A percentile compares a stretch with the other conserved stretches of the same genome.
These are phyloP conservation scores for Megaceryle torquata DNA, from an alignment of 2,113 vertebrate genomes.

Conservation along the genomic window DNA sequence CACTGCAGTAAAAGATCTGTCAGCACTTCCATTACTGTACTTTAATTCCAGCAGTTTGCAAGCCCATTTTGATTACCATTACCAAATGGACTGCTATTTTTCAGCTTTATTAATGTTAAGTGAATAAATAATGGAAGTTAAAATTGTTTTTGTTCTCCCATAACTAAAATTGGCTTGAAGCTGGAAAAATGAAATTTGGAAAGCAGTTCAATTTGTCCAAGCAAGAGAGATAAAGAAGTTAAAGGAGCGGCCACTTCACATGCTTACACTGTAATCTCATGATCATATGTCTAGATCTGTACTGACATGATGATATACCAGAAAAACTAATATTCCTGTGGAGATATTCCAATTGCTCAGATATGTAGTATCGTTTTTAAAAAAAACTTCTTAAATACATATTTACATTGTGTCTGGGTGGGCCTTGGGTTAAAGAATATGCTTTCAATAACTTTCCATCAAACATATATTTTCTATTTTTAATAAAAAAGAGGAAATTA, in stretches of 20 bases:
- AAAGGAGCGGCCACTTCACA: neutral
- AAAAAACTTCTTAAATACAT: neutral
- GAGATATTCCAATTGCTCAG: neutral
- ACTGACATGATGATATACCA: neutral
- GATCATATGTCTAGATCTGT: neutral
- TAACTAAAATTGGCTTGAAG: slow-evolving; percentile 19
- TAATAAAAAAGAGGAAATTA: slow-evolving; percentile 62
- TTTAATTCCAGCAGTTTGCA: slow-evolving; percentile 31
- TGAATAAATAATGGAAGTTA: slow-evolving; percentile 7
- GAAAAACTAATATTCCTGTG: neutral
- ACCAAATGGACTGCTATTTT: neutral
- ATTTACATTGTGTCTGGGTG: neutral
- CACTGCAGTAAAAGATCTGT: slow-evolving; percentile 12
- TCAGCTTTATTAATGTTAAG: slow-evolving; percentile 45
- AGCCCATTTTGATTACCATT: slow-evolving; percentile 12
- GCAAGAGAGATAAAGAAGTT: neutral
- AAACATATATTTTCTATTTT: slow-evolving; percentile 15
- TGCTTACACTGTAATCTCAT: neutral
- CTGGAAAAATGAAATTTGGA: neutral
- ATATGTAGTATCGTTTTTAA: neutral
- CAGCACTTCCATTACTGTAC: neutral
- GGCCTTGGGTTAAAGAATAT: slow-evolving; percentile 16
- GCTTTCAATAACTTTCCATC: slow-evolving; percentile 24
- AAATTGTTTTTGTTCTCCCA: slow-evolving; percentile 15
- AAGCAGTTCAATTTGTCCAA: neutral